Base-by-base conservation (phyloP, 2,797 vertebrate genomes). In the Cirrhinus mrigala region DNA sequence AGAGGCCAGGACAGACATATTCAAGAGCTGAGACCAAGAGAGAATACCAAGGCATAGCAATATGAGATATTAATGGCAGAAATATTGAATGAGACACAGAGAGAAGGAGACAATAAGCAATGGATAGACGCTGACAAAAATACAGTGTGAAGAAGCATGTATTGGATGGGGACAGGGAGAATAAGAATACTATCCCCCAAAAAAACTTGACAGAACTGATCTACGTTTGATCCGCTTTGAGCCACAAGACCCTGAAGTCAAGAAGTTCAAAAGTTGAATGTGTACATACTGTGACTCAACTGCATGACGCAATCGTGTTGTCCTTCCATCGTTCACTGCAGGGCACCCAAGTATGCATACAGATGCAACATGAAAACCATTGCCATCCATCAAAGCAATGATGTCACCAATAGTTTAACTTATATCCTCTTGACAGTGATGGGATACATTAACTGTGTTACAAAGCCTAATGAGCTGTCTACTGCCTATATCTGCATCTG, bases 71-170 rank as follows among this genome's bases (percentile, higher is more conserved):
- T 83, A 81, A 85, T 87, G 78, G 76, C 81, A 86, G 84, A 70
- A 78, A 87, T 87, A 86, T 84, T 82, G 69, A 89, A 87, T 71
- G 40, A 71, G 84, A 90, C 85, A 88, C 77, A 86, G 80, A 79
- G 40, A 87, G 87, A 79, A 86, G 87, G 83, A 85, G 84, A 87
- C 79, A 82, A 85, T 24, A 81, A 76, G 46, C 85, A 85, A 85
- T 82, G 87, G 87, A 90, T 88, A 90, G 90, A 91, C 86, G 81
- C 75, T 84, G 87, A 88, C 68, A 50, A 86, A 92, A 93, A 92
- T 91, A 81, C 85, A 90, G 68, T 87, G 86, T 88, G 89, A 93
- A 89, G 89, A 73, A 85, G 90, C 84, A 92, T 93, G 78, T 87
- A 66, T 73, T 85, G 76, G 77, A 90, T 82, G 88, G 82, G 79